Conservation (phyloP, 1,140 invertebrate species). For the Neelides sp. region DNA sequence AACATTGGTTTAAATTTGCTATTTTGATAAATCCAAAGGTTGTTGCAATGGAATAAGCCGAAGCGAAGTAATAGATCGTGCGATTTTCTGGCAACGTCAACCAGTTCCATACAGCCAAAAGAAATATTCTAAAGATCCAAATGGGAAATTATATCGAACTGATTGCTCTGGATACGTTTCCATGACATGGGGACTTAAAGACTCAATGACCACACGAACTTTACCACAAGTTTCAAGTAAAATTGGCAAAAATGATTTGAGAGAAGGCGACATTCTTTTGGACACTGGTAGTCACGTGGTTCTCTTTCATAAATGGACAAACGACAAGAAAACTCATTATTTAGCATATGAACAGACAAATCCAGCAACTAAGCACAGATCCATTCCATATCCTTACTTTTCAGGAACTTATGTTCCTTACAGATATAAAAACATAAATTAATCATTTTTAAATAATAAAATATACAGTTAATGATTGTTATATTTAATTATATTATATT, state of each 20-base stretch:
- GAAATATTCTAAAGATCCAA: neutral
- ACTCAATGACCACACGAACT: neutral
- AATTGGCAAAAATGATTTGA: neutral
- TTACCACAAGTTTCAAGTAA: neutral
- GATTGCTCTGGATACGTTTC: constrained; percentile 3
- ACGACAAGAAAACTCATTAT: neutral
- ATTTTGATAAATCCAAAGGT: no score
- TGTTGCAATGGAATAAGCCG: neutral
- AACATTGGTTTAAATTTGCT: no score
- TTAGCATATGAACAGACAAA: constrained; percentile 2
- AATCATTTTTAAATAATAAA: no score
- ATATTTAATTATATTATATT: no score
- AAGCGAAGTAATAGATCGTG: neutral
- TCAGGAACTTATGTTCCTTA: no score
- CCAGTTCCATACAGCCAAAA: neutral
- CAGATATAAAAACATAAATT: no score
- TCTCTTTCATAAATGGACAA: neutral
- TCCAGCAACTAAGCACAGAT: no score
- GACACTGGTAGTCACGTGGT: neutral
- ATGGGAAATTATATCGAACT: neutral
- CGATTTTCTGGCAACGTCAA: neutral
- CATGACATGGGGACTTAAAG: neutral
- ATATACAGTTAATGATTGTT: no score
- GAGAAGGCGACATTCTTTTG: neutral
- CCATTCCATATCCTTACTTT: no score